These are phyloP conservation scores for Coboldia fuscipes DNA, from an alignment of 1,140 invertebrate species.

Conservation along the genomic window DNA sequence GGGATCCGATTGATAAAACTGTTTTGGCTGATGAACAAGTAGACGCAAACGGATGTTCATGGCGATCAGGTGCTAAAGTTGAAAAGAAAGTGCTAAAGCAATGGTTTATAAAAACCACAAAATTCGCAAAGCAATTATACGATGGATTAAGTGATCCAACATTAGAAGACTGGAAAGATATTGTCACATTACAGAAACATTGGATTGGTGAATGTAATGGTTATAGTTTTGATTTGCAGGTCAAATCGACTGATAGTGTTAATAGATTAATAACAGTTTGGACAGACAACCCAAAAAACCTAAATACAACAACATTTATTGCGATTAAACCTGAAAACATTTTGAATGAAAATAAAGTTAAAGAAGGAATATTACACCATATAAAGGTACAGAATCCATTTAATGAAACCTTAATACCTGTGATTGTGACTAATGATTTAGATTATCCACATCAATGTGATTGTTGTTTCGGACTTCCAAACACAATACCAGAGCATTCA, in stretches of 20 bases:
- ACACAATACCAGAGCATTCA: conserved; percentile 21
- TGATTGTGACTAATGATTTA: conserved; percentile 35
- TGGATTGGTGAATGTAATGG: conserved; percentile 93
- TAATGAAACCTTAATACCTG: conserved; percentile 37
- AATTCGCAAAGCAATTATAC: conserved; percentile 58
- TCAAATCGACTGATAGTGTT: conserved; percentile 18
- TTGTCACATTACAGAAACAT: conserved; percentile 73
- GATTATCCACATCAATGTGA: conserved; percentile 37
- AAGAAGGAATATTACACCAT: conserved; percentile 18
- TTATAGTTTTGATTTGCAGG: conserved; percentile 45
- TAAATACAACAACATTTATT: conserved; percentile 37
- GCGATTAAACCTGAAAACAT: conserved; percentile 29
- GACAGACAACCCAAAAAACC: conserved; percentile 52
- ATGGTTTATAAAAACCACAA: conserved; percentile 89
- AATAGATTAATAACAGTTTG: conserved; percentile 37
- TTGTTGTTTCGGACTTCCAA: conserved; percentile 41
- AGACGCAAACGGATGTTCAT: conserved; percentile 73
- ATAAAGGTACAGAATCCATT: conserved; percentile 52
- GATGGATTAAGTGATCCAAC: conserved; percentile 49
- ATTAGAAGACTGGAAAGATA: conserved; percentile 60
- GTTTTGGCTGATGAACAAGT: conserved; percentile 98
- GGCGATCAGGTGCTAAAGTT: conserved; percentile 91
- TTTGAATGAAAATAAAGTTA: conserved; percentile 19
- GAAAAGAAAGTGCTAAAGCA: conserved; percentile 77
- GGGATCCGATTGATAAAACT: conserved; percentile 96